Evolutionary conservation across 2,797 vertebrate genomes (phyloP).

Genomic region (Esox masquinongy): DNA sequence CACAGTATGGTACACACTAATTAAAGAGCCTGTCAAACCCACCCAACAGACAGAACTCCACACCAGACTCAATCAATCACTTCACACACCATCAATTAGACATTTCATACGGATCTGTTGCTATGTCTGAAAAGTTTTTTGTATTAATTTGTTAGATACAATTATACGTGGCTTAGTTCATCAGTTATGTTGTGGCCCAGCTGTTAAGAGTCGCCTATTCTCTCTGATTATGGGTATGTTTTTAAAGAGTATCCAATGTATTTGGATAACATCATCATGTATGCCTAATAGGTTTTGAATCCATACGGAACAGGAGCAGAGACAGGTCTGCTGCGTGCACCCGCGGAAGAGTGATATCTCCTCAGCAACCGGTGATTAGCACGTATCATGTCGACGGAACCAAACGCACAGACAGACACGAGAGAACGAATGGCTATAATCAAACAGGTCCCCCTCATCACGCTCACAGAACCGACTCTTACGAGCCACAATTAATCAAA

Average conservation of each 20-base stretch:
- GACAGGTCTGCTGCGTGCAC: constrained; percentile 13
- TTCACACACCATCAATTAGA: not conserved
- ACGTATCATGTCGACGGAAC: constrained; percentile 11
- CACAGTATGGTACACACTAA: not conserved
- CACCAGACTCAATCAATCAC: not conserved
- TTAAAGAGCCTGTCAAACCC: not conserved
- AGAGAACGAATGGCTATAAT: constrained; percentile 20
- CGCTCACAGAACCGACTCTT: constrained; percentile 20
- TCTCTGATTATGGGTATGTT: too few relatives aligned
- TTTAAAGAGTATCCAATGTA: too few relatives aligned
- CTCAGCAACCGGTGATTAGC: constrained; percentile 31
- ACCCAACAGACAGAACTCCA: not conserved
- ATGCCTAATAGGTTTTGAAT: not conserved
- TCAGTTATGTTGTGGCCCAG: not conserved
- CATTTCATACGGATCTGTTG: too few relatives aligned
- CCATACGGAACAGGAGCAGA: not conserved
- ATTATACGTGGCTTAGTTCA: not conserved
- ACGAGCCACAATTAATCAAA: constrained; percentile 57
- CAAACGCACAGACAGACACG: constrained; percentile 9
- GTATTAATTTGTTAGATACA: not conserved
- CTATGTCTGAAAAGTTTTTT: not conserved
- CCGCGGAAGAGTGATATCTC: constrained; percentile 21
- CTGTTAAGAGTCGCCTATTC: not conserved
- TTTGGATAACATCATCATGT: not conserved
- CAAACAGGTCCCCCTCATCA: constrained; percentile 8